Percentiles rank a stretch among this genome's conserved stretches.
These are phyloP conservation scores for Temnopleurus reevesii DNA, from an alignment of 53 echinoderm and acorn worm genomes.

Conservation along the genomic window DNA sequence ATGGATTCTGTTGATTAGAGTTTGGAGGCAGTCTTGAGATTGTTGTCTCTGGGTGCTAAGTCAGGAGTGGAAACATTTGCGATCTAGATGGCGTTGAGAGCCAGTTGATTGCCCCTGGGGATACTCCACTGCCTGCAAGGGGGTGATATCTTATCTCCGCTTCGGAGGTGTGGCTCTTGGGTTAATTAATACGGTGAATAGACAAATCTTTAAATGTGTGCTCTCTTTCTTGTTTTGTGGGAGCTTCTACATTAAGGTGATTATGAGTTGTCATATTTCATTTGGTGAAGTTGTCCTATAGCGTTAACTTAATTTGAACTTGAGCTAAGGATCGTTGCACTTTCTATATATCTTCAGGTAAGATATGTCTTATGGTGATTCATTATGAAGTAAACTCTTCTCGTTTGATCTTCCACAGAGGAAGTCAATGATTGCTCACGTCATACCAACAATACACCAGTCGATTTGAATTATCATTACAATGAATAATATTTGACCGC, in stretches of 20 bases:
- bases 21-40: conserved; percentile 39
- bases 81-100: conserved; percentile 32
- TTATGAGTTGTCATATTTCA: conserved; percentile 53
- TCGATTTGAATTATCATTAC: neutral
- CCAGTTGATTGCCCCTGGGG: conserved; percentile 53
- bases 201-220: conserved; percentile 26
- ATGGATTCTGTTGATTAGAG: conserved; percentile 50
- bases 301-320: neutral
- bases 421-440: neutral
- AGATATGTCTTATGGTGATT: neutral
- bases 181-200: conserved; percentile 49
- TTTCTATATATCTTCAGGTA: conserved; percentile 16
- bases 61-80: conserved; percentile 20
- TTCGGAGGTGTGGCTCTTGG: conserved; percentile 50
- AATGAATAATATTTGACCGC: too few species aligned
- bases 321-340: neutral
- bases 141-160: conserved; percentile 59
- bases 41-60: conserved; percentile 40
- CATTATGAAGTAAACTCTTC: neutral
- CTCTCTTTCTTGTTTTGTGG: neutral
- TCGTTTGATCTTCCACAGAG: neutral
- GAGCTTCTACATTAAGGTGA: conserved; percentile 5
- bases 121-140: conserved; percentile 54
- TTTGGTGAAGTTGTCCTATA: conserved; percentile 40
- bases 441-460: neutral